Conservation (phyloP, 2,797 vertebrate species). For the Notolepis coatsorum region DNA sequence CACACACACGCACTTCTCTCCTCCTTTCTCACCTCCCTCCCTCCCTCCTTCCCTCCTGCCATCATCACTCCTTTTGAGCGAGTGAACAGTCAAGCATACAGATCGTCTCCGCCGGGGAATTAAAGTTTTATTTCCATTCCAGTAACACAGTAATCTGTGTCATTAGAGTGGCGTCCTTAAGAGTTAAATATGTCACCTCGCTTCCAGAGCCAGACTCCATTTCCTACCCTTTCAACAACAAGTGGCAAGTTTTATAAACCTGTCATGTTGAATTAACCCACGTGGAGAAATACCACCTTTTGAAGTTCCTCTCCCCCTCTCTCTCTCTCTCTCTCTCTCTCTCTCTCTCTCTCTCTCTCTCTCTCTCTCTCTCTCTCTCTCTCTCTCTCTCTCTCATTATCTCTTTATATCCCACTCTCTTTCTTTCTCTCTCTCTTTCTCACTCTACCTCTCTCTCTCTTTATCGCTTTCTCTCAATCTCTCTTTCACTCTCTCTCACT, state of each 20-base stretch:
- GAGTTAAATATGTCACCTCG: slow-evolving; percentile 84
- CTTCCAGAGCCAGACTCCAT: slow-evolving; percentile 80
- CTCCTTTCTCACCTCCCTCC: slow-evolving; percentile 16
- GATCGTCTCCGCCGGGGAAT: slow-evolving; percentile 83
- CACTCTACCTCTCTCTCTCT: slow-evolving; percentile 18
- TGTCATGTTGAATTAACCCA: slow-evolving; percentile 68
- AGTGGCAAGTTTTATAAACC: slow-evolving; percentile 76
- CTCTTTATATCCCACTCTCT: slow-evolving; percentile 5
- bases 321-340: neutral
- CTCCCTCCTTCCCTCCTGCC: slow-evolving; percentile 58
- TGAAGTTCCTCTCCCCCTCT: slow-evolving; percentile 41
- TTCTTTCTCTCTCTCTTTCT: neutral
- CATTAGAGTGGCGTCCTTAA: slow-evolving; percentile 89
- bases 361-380: slow-evolving; percentile 19
- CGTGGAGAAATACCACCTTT: slow-evolving; percentile 56
- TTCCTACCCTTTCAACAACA: slow-evolving; percentile 75
- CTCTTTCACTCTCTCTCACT: slow-evolving; percentile 51
- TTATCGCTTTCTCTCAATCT: slow-evolving; percentile 11
- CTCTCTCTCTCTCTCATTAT: slow-evolving; percentile 14
- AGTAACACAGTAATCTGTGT: slow-evolving; percentile 85
- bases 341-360: neutral
- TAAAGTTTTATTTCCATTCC: slow-evolving; percentile 86
- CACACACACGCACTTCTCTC: neutral
- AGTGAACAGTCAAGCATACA: slow-evolving; percentile 88
- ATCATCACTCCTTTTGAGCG: slow-evolving; percentile 77